Evolutionary conservation across 2,113 vertebrate species (phyloP).

Genomic region (Myxocyprinus asiaticus): DNA sequence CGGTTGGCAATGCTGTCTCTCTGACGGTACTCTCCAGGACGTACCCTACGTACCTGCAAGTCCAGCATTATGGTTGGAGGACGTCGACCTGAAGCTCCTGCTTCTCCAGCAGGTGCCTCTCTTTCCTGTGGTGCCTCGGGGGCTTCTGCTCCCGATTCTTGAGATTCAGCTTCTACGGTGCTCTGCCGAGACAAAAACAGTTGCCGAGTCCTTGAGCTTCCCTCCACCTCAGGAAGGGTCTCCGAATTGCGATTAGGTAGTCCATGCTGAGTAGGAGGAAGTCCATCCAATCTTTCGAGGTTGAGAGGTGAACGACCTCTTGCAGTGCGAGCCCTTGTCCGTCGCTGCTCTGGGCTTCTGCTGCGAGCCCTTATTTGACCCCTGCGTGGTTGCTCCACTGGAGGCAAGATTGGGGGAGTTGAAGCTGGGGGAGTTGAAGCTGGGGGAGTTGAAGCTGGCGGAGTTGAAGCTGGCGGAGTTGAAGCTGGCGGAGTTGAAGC

Average conservation of each 20-base stretch:
- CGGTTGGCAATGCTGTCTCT: slow-evolving; percentile 97
- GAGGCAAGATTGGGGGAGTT: slow-evolving; percentile 60
- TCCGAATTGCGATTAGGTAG: slow-evolving; percentile 76
- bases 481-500: too few species aligned
- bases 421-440: neutral
- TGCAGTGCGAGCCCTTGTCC: slow-evolving; percentile 88
- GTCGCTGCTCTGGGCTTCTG: slow-evolving; percentile 89
- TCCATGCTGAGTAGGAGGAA: slow-evolving; percentile 77
- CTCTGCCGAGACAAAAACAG: slow-evolving; percentile 87
- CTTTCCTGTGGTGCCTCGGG: slow-evolving; percentile 56
- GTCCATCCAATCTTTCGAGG: slow-evolving; percentile 77
- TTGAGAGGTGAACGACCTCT: slow-evolving; percentile 91
- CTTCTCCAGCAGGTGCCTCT: slow-evolving; percentile 76
- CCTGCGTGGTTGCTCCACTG: slow-evolving; percentile 73
- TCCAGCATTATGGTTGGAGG: slow-evolving; percentile 97
- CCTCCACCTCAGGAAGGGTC: slow-evolving; percentile 79
- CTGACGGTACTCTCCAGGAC: slow-evolving; percentile 93
- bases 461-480: too few species aligned
- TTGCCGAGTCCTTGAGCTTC: slow-evolving; percentile 94
- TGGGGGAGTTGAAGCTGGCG: too few species aligned
- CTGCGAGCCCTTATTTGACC: slow-evolving; percentile 92
- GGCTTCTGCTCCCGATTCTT: slow-evolving; percentile 62
- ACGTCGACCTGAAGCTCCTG: slow-evolving; percentile 75
- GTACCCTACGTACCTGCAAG: slow-evolving; percentile 94
- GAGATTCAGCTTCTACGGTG: slow-evolving; percentile 67